Evolutionary conservation across 2,888 invertebrate species (phyloP).

Genomic region (Xestoiulus laeticollis): DNA sequence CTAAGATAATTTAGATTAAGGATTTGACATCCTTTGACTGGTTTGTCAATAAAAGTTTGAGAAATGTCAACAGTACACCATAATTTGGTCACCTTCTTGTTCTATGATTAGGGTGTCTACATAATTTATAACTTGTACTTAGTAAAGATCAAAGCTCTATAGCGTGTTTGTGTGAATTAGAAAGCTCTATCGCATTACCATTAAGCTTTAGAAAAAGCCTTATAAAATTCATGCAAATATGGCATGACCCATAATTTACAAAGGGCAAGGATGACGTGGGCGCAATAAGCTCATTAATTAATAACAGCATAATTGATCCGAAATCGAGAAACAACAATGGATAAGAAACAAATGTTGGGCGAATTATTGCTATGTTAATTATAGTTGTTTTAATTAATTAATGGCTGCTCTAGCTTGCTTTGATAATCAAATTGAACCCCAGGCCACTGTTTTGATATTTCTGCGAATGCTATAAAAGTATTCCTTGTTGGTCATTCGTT

Average conservation of each 20-base stretch:
- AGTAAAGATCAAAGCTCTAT: background rate
- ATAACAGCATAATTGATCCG: background rate
- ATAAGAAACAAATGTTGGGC: background rate
- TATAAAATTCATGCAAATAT: background rate
- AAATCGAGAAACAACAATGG: background rate
- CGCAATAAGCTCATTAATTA: background rate
- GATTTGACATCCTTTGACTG: background rate
- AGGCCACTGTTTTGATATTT: background rate
- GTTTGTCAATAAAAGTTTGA: background rate
- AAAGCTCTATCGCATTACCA: background rate
- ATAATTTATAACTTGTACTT: background rate
- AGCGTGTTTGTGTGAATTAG: constrained; percentile 20
- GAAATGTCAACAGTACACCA: background rate
- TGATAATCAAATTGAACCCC: background rate
- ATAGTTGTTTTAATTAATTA: background rate
- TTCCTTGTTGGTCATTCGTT: background rate
- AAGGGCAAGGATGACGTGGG: constrained; percentile 13
- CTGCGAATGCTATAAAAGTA: background rate
- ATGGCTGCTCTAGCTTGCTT: background rate
- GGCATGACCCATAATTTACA: background rate
- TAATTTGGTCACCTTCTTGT: background rate
- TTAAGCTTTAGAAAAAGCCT: background rate
- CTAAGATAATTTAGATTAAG: background rate
- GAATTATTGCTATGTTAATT: background rate
- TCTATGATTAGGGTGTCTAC: background rate